Evolutionary conservation across 2,113 vertebrate species (phyloP).

Genomic region (Neomonachus schauinslandi): DNA sequence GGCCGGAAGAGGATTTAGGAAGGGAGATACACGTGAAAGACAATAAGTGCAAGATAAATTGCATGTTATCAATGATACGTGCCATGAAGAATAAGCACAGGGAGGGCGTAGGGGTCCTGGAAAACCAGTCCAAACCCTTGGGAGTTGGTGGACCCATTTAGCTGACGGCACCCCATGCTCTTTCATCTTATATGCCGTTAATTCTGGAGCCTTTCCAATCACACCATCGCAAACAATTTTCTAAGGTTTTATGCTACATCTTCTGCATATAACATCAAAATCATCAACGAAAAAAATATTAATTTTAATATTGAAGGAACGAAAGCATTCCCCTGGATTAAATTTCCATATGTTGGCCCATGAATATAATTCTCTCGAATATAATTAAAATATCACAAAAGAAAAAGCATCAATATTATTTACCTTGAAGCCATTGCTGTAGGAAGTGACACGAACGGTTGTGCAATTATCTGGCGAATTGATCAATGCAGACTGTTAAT

Average conservation of each 20-base stretch:
- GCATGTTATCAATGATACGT: rapidly evolving
- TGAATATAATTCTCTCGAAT: rapidly evolving
- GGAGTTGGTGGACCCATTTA: background rate
- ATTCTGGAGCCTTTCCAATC: no score
- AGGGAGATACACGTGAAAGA: rapidly evolving
- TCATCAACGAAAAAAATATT: background rate
- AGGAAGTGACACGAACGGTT: rapidly evolving
- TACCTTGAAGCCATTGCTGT: background rate
- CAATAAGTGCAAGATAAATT: background rate
- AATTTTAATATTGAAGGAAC: background rate
- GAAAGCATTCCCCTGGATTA: background rate
- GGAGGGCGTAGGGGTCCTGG: background rate
- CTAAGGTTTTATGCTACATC: rapidly evolving
- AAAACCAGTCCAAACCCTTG: background rate
- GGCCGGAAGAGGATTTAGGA: background rate
- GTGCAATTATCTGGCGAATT: background rate
- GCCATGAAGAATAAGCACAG: no score
- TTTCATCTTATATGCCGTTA: rapidly evolving
- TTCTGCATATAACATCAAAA: background rate
- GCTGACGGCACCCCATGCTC: rapidly evolving
- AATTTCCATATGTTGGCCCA: background rate
- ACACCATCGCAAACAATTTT: background rate
- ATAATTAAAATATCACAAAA: background rate
- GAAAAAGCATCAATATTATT: background rate
- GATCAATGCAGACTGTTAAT: background rate